Percentiles rank a stretch among this genome's conserved stretches.
phyloP scores from a whole-genome alignment of 2,888 invertebrate genomes.

The Cremastinae sp. region DNA sequence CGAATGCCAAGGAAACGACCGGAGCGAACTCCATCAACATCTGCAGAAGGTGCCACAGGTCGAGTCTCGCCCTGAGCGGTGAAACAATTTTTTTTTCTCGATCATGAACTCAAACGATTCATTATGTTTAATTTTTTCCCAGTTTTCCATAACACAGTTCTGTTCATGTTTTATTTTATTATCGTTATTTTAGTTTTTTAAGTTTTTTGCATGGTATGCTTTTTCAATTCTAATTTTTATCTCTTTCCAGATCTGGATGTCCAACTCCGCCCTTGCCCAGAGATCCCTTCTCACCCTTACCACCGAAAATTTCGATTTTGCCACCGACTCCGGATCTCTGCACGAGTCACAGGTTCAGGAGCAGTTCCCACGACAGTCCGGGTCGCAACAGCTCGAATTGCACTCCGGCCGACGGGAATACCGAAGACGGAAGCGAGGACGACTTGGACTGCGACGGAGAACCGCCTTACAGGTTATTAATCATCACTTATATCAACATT shows the following conservation, averaged over 20 bases:
- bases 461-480: conserved; percentile 79
- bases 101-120: conserved; percentile 48
- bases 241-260: conserved; percentile 75
- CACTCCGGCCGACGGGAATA: conserved; percentile 76
- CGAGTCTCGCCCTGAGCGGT: conserved; percentile 63
- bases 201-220: not conserved
- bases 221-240: not conserved
- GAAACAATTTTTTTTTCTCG: conserved; percentile 20
- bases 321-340: conserved; percentile 87
- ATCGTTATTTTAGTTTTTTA: no score
- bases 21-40: conserved; percentile 75
- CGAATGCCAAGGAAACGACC: conserved; percentile 68
- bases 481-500: no score
- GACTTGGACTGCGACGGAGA: conserved; percentile 79
- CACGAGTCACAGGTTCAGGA: conserved; percentile 72
- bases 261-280: conserved; percentile 73
- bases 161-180: not conserved
- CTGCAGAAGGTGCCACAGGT: conserved; percentile 79
- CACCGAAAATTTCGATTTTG: conserved; percentile 88
- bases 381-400: conserved; percentile 75
- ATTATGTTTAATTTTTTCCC: not conserved
- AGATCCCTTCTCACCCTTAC: conserved; percentile 80
- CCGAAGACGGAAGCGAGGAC: conserved; percentile 79
- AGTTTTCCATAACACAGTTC: no score
- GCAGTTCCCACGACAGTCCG: conserved; percentile 75